Evolutionary conservation across 1,140 invertebrate species (phyloP).

Genomic region (Leptoteleia sp.): DNA sequence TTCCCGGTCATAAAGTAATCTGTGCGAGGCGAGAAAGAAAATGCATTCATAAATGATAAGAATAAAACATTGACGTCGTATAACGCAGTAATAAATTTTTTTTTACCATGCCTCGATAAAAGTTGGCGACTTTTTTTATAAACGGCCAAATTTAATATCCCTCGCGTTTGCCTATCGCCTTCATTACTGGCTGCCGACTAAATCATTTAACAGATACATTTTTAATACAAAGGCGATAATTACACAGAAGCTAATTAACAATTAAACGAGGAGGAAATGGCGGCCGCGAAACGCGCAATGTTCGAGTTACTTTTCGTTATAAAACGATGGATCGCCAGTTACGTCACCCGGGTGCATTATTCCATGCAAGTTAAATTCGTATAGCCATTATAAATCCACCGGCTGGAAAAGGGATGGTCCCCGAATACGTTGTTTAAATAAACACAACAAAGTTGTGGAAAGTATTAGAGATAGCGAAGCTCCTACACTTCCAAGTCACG

Average conservation of each 20-base stretch:
- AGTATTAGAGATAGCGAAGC: slow-evolving; percentile 45
- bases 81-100: no score
- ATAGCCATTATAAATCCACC: slow-evolving; percentile 32
- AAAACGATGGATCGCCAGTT: slow-evolving; percentile 9
- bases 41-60: no score
- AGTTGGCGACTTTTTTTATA: no score
- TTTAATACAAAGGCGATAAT: slow-evolving; percentile 15
- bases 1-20: no score
- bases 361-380: slow-evolving; percentile 14
- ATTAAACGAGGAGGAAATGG: slow-evolving; percentile 13
- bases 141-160: no score
- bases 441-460: slow-evolving; percentile 40
- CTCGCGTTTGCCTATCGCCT: no score
- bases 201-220: not conserved
- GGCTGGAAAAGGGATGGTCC: slow-evolving; percentile 18
- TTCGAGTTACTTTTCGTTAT: slow-evolving; percentile 5
- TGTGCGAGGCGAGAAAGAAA: no score
- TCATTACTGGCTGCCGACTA: not conserved
- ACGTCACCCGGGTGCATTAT: not conserved
- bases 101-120: no score
- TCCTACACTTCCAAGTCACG: slow-evolving; percentile 50
- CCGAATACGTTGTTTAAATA: slow-evolving; percentile 20
- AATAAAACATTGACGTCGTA: no score
- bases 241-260: slow-evolving; percentile 11
- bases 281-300: slow-evolving; percentile 6